A percentile compares a stretch with the other conserved stretches of the same genome.
These are phyloP conservation scores for Dendrophyllia cribrosa DNA, from an alignment of 64 coral and sea anemone genomes.

Conservation along the genomic window DNA sequence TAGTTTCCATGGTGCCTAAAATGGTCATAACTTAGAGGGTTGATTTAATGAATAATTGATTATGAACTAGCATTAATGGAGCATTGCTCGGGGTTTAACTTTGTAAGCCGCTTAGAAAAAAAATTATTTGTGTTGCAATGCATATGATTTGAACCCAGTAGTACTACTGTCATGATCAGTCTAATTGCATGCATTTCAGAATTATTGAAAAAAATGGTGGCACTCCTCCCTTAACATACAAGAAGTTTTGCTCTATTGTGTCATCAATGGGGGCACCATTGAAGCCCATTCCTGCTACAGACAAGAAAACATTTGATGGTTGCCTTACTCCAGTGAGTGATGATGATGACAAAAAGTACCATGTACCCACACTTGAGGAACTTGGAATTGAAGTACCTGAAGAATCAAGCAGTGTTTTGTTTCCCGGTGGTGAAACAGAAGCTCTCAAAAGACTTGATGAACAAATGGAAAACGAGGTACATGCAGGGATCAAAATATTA, in stretches of 20 bases:
- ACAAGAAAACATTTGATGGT: slow-evolving; percentile 7
- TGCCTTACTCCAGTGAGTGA: slow-evolving; percentile 39
- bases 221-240: slow-evolving; percentile 60
- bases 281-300: slow-evolving; percentile 38
- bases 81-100: too few species aligned
- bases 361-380: slow-evolving; percentile 58
- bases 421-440: slow-evolving; percentile 71
- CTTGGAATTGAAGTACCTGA: slow-evolving; percentile 38
- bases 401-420: slow-evolving; percentile 50
- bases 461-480: slow-evolving; percentile 64
- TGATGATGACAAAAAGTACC: slow-evolving; percentile 13
- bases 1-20: too few species aligned
- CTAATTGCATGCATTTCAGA: background rate
- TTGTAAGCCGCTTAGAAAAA: too few species aligned
- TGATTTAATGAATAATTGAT: too few species aligned
- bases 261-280: slow-evolving; percentile 63
- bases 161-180: too few species aligned
- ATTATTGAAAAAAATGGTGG: slow-evolving; percentile 59
- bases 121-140: too few species aligned
- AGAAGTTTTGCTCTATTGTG: slow-evolving; percentile 64
- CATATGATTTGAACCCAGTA: too few species aligned
- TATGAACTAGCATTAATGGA: too few species aligned
- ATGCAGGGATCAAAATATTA: too few species aligned
- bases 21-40: too few species aligned
- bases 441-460: slow-evolving; percentile 55